phyloP scores from a whole-genome alignment of 2,888 invertebrate genomes.

The Aproaerema taeniolella region DNA sequence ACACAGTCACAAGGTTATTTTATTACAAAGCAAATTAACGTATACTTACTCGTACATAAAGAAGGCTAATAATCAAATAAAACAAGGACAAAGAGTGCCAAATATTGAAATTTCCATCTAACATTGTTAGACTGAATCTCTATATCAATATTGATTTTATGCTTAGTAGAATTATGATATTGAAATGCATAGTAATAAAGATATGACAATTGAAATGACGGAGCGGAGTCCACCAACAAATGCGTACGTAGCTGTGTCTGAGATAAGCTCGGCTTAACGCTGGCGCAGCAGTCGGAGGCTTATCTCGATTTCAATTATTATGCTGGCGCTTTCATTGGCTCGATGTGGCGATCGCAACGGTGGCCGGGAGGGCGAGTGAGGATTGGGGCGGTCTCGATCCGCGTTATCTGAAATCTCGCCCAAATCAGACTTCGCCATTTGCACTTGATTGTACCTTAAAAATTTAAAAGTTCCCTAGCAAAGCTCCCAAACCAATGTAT shows the following conservation, averaged over 20 bases:
- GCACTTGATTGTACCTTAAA: constrained; percentile 46
- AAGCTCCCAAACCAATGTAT: too few relatives aligned
- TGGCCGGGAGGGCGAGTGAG: constrained; percentile 37
- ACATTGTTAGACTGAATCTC: too few relatives aligned
- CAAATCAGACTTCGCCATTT: constrained; percentile 57
- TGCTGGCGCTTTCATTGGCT: constrained; percentile 68
- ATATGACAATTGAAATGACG: constrained; percentile 54
- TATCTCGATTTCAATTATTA: constrained; percentile 76
- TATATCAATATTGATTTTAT: too few relatives aligned
- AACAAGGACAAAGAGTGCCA: too few relatives aligned
- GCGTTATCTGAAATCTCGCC: constrained; percentile 64
- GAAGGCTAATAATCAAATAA: too few relatives aligned
- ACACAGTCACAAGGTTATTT: too few relatives aligned
- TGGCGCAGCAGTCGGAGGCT: constrained; percentile 65
- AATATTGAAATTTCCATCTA: too few relatives aligned
- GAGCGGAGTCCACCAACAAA: constrained; percentile 56
- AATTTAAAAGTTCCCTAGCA: constrained; percentile 27
- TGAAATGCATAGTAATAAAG: constrained; percentile 53
- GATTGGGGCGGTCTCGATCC: constrained; percentile 57
- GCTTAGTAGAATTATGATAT: constrained; percentile 38
- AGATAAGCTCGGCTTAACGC: constrained; percentile 70
- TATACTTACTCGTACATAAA: too few relatives aligned
- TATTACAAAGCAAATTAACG: too few relatives aligned
- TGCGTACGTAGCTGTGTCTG: constrained; percentile 55
- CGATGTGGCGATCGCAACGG: constrained; percentile 39